These are phyloP conservation scores for Ornithorhynchus anatinus DNA, from an alignment of 2,113 vertebrate genomes.

Conservation along the genomic window DNA sequence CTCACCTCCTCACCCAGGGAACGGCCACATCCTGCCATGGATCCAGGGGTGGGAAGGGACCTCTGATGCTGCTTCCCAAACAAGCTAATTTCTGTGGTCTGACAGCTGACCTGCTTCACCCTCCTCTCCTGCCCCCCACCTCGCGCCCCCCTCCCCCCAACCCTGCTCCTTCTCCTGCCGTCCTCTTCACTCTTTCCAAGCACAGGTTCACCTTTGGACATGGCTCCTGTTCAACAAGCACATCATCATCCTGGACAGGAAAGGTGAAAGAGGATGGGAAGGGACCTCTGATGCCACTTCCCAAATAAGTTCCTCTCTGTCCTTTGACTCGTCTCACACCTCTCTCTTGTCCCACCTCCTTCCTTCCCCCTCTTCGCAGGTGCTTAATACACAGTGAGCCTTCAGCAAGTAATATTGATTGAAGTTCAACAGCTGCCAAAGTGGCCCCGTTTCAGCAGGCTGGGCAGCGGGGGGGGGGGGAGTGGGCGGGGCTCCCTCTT, in stretches of 20 bases:
- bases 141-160: no score
- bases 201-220: no score
- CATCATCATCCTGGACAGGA: no score
- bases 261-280: no score
- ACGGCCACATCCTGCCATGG: neutral
- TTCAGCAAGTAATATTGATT: no score
- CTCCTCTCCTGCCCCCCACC: accelerated
- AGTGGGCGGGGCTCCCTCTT: no score
- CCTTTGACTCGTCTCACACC: neutral
- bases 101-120: neutral
- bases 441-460: no score
- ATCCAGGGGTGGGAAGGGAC: neutral
- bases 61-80: neutral
- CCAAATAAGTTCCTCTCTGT: neutral
- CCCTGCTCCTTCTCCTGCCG: neutral
- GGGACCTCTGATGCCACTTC: neutral
- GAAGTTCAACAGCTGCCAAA: no score
- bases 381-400: neutral
- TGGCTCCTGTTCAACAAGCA: no score
- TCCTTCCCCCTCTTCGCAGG: no score
- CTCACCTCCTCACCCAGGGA: neutral
- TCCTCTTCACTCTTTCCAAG: neutral
- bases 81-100: neutral
- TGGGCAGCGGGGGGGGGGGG: no score
- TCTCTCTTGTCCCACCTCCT: accelerated